Evolutionary conservation across 2,113 vertebrate species (phyloP), one percentile per base, ranked within the genome.

Genomic region (Chamaetylas fuelleborni): DNA sequence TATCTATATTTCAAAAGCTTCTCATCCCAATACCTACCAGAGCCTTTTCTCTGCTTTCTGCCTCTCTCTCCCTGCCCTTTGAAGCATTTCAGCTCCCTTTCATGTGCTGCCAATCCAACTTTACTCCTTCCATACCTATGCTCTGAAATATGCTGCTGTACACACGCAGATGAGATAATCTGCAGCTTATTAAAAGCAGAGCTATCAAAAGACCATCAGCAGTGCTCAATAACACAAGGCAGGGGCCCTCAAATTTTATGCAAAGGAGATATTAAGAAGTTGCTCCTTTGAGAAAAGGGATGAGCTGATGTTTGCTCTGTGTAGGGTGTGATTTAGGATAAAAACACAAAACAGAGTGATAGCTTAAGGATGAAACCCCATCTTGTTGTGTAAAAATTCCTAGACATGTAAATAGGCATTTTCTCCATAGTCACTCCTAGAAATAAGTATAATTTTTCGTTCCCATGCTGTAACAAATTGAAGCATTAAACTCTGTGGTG

Each of bases 1-100:
- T 97, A 97, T 97, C 95, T 95, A 57, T 93, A 88, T 97, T 96
- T 96, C 96, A 97, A 97, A 96, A 95, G 95, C 92, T 92, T 95
- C 95, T 81, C 95, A 78, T 84, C 95, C 96, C 92, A 43, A 36
- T 92, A 62, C 80, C 88, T 90, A 69, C 70, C 88, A 86, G 96
- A 90, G 67, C 86, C 65, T 92, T 86, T 86, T 90, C 94, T 81
- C 92, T 93, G 86, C 92, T 81, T 96, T 74, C 93, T 93, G 91
- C 86, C 86, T 96, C 87, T 76, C 82, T 5, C 79, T 69, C 28
- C 2, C 67, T 96, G 92, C 72, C 93, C 91, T 96, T 97, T 97
- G 96, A 96, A 95, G 95, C 92, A 29, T 31, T 73, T 31, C 80
- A 56, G 70, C 88, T 90, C 8, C 12, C 95, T 97, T 97, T 97